Evolutionary conservation across 2,888 invertebrate genomes (phyloP).

Genomic region (Hydroisotoma schaefferi): DNA sequence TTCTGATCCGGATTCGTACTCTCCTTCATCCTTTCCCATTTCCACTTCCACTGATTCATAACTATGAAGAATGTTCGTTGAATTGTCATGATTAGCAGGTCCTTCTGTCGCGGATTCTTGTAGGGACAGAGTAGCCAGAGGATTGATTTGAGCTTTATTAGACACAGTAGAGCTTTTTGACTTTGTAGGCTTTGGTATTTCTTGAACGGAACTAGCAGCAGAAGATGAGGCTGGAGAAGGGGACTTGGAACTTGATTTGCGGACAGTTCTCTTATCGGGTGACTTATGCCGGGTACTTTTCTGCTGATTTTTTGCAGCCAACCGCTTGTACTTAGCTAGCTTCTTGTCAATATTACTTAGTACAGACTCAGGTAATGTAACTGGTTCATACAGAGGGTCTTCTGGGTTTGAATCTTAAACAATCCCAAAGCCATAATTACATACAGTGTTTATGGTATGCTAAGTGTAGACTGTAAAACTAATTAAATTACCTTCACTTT

Average conservation of each 20-base stretch:
- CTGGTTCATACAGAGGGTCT: slow-evolving; percentile 37
- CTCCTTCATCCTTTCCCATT: slow-evolving; percentile 38
- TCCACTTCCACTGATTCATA: slow-evolving; percentile 31
- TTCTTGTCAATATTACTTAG: slow-evolving; percentile 39
- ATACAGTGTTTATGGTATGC: background rate
- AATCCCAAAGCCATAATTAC: background rate
- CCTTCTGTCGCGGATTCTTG: background rate
- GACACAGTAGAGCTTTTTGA: background rate
- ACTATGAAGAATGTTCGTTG: slow-evolving; percentile 39
- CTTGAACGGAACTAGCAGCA: background rate
- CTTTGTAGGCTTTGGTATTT: slow-evolving; percentile 7
- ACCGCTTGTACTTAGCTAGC: slow-evolving; percentile 34
- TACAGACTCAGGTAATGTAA: slow-evolving; percentile 27
- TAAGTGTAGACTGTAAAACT: background rate
- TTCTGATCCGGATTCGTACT: slow-evolving; percentile 26
- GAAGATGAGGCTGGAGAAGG: slow-evolving; percentile 32
- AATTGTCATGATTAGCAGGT: slow-evolving; percentile 23
- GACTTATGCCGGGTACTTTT: slow-evolving; percentile 37
- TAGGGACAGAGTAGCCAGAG: background rate
- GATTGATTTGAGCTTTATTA: slow-evolving; percentile 1
- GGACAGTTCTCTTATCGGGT: slow-evolving; percentile 25
- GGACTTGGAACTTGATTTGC: slow-evolving; percentile 26
- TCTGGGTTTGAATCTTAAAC: slow-evolving; percentile 2
- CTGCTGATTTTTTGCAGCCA: slow-evolving; percentile 38
- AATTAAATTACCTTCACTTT: too few species aligned